Conservation (phyloP, 1,140 invertebrate species). For the Drosophila subpulchrella region DNA sequence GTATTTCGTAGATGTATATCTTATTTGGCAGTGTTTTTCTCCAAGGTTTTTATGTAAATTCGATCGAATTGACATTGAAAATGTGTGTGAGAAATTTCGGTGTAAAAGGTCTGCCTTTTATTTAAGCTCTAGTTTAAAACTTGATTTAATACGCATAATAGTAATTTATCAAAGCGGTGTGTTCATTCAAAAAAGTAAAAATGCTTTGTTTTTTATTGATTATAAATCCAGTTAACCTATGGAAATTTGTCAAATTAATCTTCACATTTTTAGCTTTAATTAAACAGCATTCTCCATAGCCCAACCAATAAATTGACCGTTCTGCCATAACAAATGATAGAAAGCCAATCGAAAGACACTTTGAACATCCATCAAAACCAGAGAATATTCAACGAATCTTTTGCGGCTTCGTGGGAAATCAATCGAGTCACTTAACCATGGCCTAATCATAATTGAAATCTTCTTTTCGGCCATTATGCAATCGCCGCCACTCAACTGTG, state of each 20-base stretch:
- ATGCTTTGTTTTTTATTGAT: neutral
- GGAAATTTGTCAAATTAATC: slow-evolving; percentile 11
- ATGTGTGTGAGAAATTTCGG: neutral
- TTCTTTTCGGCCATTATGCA: slow-evolving; percentile 45
- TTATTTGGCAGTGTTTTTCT: slow-evolving; percentile 23
- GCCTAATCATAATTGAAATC: slow-evolving; percentile 52
- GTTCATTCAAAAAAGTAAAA: neutral
- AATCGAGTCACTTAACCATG: slow-evolving; percentile 48
- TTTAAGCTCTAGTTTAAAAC: too few species aligned
- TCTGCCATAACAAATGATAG: slow-evolving; percentile 26
- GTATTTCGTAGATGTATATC: neutral
- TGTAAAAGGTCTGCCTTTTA: neutral
- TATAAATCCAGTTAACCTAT: neutral
- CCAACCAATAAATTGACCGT: slow-evolving; percentile 8
- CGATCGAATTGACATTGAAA: slow-evolving; percentile 18
- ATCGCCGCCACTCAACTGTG: slow-evolving; percentile 40
- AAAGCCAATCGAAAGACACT: slow-evolving; percentile 35
- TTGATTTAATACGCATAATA: neutral
- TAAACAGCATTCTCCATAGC: slow-evolving; percentile 2
- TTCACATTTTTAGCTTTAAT: neutral
- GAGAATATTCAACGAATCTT: slow-evolving; percentile 20
- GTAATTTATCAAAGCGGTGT: neutral
- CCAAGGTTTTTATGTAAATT: slow-evolving; percentile 56
- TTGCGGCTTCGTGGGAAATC: slow-evolving; percentile 43
- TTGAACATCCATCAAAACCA: slow-evolving; percentile 31